Percentiles rank a stretch among this genome's conserved stretches.
phyloP scores from a whole-genome alignment of 2,888 invertebrate genomes.

The Aspidiotus rigidus region DNA sequence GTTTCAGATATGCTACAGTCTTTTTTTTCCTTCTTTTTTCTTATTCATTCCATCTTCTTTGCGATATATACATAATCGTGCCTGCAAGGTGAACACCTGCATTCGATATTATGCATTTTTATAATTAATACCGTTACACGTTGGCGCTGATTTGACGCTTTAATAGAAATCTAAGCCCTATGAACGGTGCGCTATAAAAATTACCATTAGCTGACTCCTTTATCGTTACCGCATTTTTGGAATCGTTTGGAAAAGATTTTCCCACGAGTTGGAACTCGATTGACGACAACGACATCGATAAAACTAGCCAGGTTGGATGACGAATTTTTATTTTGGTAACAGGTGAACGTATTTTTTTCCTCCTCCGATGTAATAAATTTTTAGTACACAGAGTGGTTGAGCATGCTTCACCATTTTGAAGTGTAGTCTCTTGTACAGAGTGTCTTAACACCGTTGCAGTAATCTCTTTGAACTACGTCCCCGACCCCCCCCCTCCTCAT shows the following conservation, averaged over 20 bases:
- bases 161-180: background rate
- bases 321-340: too few relatives aligned
- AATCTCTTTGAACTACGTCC: too few relatives aligned
- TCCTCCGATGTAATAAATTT: too few relatives aligned
- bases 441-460: too few relatives aligned
- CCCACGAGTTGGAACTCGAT: background rate
- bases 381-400: too few relatives aligned
- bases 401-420: too few relatives aligned
- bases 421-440: too few relatives aligned
- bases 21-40: background rate
- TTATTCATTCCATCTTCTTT: slow-evolving; percentile 2
- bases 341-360: too few relatives aligned
- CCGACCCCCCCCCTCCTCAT: too few relatives aligned
- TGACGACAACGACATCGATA: slow-evolving; percentile 2
- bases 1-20: background rate
- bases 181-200: background rate
- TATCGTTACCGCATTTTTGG: background rate
- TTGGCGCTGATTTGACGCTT: slow-evolving; percentile 12
- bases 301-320: too few relatives aligned
- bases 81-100: slow-evolving; percentile 10
- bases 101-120: slow-evolving; percentile 16
- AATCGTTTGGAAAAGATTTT: background rate
- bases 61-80: slow-evolving; percentile 12
- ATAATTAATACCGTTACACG: slow-evolving; percentile 14
- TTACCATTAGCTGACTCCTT: background rate